Base-by-base conservation (phyloP, 2,888 invertebrate genomes). In the Argyresthia goedartella region DNA sequence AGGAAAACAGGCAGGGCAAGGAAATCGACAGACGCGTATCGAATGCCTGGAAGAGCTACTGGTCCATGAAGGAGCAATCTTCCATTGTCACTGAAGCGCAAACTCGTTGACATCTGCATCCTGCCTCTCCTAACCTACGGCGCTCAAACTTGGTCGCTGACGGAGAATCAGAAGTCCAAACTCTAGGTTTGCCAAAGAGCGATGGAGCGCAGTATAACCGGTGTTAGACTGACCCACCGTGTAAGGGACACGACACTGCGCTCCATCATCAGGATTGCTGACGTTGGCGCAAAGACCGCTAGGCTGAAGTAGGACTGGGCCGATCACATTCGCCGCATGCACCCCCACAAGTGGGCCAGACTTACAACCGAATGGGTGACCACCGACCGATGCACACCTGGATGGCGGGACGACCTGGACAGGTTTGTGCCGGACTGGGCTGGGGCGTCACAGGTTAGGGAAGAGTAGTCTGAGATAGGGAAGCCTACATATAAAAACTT, bases 151-250 rank as follows among this genome's bases (percentile, higher is more conserved):
- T 6, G 43, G 13, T 13, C 43, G 11, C 13, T 43, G 43, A 43
- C 13, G 3, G 43, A 43, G 8, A 11, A 43, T 43, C 43, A 43
- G 43, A 43, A 43, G 43, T 43, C 43, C 13, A 4, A 13, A 43
- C 43, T 6, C 43, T 13, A 43, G 43, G 13, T 43, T 43, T 13
- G 43, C 4, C 43, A 16, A 16, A 82, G 88, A 35, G 13, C 43
- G 13, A 43, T 43, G 43, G 13, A 87, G n/a, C n/a, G n/a, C n/a
- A n/a, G n/a, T n/a, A n/a, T n/a, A n/a, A n/a, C n/a, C n/a, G n/a
- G n/a, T n/a, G 90, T 36, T 8, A 7, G 36, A 36, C 7, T 7
- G 36, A 36, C 9, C 9, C 8, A 36, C 36, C 36, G 36, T 8
- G 9, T 36, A 7, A 7, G 36, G 36, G 9, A 36, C 36, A 36